Percentiles rank a stretch among this genome's conserved stretches.
Conservation (phyloP, 2,888 invertebrate species). For the Mesoligia furuncula region DNA sequence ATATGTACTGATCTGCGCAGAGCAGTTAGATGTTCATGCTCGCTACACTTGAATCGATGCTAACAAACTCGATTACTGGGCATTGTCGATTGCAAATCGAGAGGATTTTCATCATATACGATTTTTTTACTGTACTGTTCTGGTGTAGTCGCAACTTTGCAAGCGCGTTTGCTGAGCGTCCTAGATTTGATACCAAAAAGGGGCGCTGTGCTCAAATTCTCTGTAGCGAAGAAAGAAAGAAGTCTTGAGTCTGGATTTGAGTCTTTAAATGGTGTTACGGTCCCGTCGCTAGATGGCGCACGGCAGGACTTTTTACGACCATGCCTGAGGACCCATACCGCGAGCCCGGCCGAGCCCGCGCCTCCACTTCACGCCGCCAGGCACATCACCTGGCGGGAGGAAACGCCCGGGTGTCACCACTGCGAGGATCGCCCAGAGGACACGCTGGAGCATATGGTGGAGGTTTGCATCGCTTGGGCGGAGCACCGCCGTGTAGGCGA, state of each 20-base stretch:
- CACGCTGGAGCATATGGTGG: too few species aligned
- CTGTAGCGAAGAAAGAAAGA: neutral
- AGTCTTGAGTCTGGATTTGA: neutral
- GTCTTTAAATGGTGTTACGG: neutral
- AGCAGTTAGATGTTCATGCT: slow-evolving; percentile 73
- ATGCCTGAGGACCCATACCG: too few species aligned
- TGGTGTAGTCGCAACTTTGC: neutral
- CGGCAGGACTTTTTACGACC: too few species aligned
- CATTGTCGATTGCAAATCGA: slow-evolving; percentile 52
- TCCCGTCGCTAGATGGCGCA: too few species aligned
- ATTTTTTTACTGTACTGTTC: neutral
- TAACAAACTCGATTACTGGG: slow-evolving; percentile 72
- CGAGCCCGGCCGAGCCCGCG: too few species aligned
- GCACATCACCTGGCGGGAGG: too few species aligned
- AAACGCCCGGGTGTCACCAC: too few species aligned
- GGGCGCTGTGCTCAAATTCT: neutral
- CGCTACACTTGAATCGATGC: slow-evolving; percentile 72
- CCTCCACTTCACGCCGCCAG: too few species aligned
- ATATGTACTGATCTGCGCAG: slow-evolving; percentile 63
- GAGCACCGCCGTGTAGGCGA: too few species aligned
- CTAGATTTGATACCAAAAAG: neutral
- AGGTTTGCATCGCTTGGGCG: too few species aligned
- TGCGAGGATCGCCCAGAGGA: too few species aligned
- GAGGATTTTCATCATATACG: neutral
- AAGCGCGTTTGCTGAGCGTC: too few species aligned